Conservation (phyloP, 2,888 invertebrate genomes). For the Cheilosia scutellata region DNA sequence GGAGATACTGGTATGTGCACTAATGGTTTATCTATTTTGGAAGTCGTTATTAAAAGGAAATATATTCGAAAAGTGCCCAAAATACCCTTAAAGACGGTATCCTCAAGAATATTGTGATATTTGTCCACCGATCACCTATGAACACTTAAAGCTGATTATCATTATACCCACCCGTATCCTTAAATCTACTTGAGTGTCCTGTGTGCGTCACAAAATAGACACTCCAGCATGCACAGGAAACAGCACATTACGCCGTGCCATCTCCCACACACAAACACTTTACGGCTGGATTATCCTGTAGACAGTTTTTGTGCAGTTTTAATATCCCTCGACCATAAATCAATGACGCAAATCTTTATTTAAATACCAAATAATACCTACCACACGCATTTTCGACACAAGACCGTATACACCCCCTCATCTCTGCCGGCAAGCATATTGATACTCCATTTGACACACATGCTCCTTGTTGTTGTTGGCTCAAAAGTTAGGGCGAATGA, state of each 20-base stretch:
- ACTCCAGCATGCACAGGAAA: background rate
- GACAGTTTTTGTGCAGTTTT: constrained; percentile 43
- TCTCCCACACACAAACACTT: background rate
- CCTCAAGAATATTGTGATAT: too few relatives aligned
- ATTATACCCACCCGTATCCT: too few relatives aligned
- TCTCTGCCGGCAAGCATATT: constrained; percentile 53
- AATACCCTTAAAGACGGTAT: too few relatives aligned
- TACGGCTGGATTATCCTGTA: background rate
- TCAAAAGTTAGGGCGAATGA: constrained; percentile 26
- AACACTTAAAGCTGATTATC: too few relatives aligned
- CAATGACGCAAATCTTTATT: constrained; percentile 84
- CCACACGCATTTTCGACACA: constrained; percentile 72
- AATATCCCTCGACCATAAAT: constrained; percentile 80
- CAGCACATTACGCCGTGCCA: constrained; percentile 2
- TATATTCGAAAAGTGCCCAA: too few relatives aligned
- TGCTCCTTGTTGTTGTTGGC: constrained; percentile 46
- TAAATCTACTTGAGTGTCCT: background rate
- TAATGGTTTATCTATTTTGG: too few relatives aligned
- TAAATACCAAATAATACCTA: constrained; percentile 84
- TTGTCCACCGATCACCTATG: too few relatives aligned
- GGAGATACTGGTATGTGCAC: too few relatives aligned
- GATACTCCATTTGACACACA: constrained; percentile 73
- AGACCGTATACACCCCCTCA: constrained; percentile 34
- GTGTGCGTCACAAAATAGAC: background rate
- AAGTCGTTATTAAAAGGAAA: too few relatives aligned